Percentiles rank a stretch among this genome's conserved stretches.
phyloP scores from a whole-genome alignment of 2,113 vertebrate genomes.

The Buteo buteo region DNA sequence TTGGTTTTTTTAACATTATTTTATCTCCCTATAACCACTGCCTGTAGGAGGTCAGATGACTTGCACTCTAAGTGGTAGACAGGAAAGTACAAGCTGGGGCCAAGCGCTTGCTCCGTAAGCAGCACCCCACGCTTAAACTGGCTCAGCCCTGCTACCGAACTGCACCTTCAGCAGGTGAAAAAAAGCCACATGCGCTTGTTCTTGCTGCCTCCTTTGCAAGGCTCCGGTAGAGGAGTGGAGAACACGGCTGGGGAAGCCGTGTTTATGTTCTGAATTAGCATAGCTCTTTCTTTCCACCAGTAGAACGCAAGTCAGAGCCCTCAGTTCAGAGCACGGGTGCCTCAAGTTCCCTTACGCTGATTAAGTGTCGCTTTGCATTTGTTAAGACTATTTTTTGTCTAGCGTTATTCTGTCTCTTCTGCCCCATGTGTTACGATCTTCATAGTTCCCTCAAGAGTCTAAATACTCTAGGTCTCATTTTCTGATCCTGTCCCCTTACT shows the following conservation, averaged over 20 bases:
- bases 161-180: background rate
- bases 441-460: background rate
- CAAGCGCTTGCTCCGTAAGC: background rate
- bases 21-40: background rate
- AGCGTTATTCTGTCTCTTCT: background rate
- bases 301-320: background rate
- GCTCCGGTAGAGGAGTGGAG: background rate
- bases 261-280: background rate
- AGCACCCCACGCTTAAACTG: background rate
- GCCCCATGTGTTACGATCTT: background rate
- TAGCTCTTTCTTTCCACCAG: background rate
- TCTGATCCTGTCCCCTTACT: background rate
- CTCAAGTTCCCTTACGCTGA: background rate
- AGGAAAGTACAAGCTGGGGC: background rate
- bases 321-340: background rate
- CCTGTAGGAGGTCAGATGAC: background rate
- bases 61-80: background rate
- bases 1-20: background rate
- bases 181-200: background rate
- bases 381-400: background rate
- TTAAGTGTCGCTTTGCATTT: background rate
- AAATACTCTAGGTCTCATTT: background rate
- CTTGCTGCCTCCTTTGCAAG: background rate
- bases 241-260: background rate
- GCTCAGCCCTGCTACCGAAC: background rate